phyloP scores from a whole-genome alignment of 2,888 invertebrate species.

The Mylabris sibirica region DNA sequence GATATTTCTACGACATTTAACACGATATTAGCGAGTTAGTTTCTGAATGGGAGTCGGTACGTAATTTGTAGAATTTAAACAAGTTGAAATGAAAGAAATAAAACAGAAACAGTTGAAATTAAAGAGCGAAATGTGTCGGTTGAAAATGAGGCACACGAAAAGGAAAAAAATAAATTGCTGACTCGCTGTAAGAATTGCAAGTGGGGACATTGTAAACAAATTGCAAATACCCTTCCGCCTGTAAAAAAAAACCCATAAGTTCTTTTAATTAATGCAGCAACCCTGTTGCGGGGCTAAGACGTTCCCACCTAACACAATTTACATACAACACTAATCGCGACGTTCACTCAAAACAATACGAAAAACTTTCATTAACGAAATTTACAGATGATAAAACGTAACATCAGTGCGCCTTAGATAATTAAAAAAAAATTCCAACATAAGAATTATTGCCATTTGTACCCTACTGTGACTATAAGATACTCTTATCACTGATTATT shows the following conservation, averaged over 20 bases:
- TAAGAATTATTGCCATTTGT: slow-evolving; percentile 51
- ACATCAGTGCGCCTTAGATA: slow-evolving; percentile 51
- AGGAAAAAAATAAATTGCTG: slow-evolving; percentile 53
- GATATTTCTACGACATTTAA: slow-evolving; percentile 58
- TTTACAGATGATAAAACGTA: slow-evolving; percentile 61
- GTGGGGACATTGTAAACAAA: slow-evolving; percentile 50
- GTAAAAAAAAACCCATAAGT: slow-evolving; percentile 56
- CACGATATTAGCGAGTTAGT: slow-evolving; percentile 51
- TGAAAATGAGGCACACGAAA: slow-evolving; percentile 51
- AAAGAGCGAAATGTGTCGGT: slow-evolving; percentile 52
- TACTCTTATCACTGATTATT: slow-evolving; percentile 24
- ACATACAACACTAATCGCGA: slow-evolving; percentile 52
- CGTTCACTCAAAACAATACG: slow-evolving; percentile 37
- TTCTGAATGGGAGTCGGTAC: slow-evolving; percentile 49
- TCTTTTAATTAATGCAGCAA: slow-evolving; percentile 59
- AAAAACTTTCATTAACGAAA: slow-evolving; percentile 59
- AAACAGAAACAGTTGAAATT: slow-evolving; percentile 54
- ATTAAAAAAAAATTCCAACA: slow-evolving; percentile 58
- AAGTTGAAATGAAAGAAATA: slow-evolving; percentile 49
- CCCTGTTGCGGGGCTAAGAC: slow-evolving; percentile 44
- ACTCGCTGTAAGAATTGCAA: slow-evolving; percentile 52
- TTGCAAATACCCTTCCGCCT: slow-evolving; percentile 54
- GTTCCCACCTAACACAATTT: slow-evolving; percentile 43
- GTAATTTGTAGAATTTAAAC: slow-evolving; percentile 54
- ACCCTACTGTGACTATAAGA: slow-evolving; percentile 40